These are phyloP conservation scores for Acipenser ruthenus DNA, from an alignment of 2,797 vertebrate genomes.

Conservation along the genomic window DNA sequence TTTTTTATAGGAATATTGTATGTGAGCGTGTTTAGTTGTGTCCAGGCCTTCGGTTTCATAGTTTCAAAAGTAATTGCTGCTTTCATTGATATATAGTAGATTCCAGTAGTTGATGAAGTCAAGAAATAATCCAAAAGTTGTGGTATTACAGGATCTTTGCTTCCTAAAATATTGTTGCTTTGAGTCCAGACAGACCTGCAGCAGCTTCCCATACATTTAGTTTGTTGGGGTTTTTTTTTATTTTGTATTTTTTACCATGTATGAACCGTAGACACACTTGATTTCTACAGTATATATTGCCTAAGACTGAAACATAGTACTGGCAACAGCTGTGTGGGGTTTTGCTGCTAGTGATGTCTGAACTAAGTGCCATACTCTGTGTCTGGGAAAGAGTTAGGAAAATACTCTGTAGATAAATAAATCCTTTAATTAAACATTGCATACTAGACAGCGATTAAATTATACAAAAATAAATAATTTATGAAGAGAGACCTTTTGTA, in stretches of 20 bases:
- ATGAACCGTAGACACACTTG: constrained; percentile 63
- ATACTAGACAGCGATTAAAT: constrained; percentile 98
- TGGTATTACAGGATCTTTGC: constrained; percentile 78
- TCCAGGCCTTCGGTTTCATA: constrained; percentile 70
- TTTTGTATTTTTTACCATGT: constrained; percentile 35
- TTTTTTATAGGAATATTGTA: constrained; percentile 57
- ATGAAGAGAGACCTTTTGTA: constrained; percentile 99
- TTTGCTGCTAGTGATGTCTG: constrained; percentile 84
- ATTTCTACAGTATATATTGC: constrained; percentile 57
- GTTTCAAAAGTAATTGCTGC: constrained; percentile 83
- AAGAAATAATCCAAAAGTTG: constrained; percentile 60
- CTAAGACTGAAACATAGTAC: constrained; percentile 59
- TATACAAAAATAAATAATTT: constrained; percentile 97
- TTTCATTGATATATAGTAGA: constrained; percentile 74
- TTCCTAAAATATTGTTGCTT: constrained; percentile 73
- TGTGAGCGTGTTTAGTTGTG: constrained; percentile 50
- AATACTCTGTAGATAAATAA: constrained; percentile 81
- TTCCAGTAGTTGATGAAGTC: constrained; percentile 74
- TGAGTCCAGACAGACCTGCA: constrained; percentile 64
- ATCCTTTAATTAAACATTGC: constrained; percentile 83
- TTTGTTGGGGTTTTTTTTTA: constrained; percentile 36
- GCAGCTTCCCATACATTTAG: constrained; percentile 52
- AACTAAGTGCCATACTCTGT: constrained; percentile 91
- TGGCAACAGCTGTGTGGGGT: constrained; percentile 67
- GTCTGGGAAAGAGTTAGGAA: constrained; percentile 84